Conservation (phyloP, 2,888 invertebrate species). For the Drosophila histrio region DNA sequence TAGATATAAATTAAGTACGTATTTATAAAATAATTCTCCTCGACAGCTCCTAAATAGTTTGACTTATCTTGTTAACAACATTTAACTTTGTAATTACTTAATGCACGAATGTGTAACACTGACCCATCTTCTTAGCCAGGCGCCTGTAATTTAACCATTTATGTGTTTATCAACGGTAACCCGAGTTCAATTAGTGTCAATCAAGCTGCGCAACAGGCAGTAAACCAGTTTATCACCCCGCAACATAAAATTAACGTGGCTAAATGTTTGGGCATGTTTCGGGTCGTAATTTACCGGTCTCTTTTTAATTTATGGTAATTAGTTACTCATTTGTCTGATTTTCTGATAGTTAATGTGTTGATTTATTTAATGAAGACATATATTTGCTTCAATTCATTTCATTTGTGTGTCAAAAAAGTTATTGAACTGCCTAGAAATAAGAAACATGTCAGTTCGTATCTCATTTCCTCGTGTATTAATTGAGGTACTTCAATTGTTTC, state of each 20-base stretch:
- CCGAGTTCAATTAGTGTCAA: conserved; percentile 30
- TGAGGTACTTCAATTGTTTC: conserved; percentile 12
- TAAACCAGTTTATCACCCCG: conserved; percentile 18
- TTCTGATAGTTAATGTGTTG: background rate
- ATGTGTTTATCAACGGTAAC: conserved; percentile 19
- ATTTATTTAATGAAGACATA: background rate
- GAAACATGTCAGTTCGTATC: background rate
- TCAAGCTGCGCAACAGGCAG: conserved; percentile 7
- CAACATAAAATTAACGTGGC: background rate
- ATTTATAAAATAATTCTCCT: background rate
- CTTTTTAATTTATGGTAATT: conserved; percentile 20
- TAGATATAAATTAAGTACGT: background rate
- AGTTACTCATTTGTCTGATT: conserved; percentile 15
- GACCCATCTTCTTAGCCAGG: background rate
- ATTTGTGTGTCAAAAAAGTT: conserved; percentile 3
- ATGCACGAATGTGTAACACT: conserved; percentile 8
- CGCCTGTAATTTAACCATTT: conserved; percentile 16
- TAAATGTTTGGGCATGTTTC: conserved; percentile 2
- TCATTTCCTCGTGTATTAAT: conserved; percentile 11
- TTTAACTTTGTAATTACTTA: background rate
- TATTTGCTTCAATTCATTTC: background rate
- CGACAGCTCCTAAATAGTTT: no score
- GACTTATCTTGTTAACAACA: background rate
- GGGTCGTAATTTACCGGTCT: conserved; percentile 2
- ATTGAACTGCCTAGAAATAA: background rate